Evolutionary conservation across 2,113 vertebrate genomes (phyloP).

Genomic region (Meleagris gallopavo): DNA sequence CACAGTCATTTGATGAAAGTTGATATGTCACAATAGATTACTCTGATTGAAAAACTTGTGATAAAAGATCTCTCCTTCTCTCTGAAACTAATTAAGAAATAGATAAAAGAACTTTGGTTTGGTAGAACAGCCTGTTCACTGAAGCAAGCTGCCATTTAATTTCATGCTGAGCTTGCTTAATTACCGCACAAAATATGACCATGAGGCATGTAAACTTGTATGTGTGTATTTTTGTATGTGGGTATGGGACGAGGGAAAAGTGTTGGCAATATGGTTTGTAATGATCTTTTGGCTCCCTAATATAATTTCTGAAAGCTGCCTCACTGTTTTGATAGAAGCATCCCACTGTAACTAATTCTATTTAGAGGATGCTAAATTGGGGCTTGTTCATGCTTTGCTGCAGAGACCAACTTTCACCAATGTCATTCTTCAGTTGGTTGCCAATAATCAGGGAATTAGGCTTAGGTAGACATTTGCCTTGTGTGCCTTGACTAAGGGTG

Average conservation of each 20-base stretch:
- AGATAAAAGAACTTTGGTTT: conserved; percentile 78
- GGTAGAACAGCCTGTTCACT: conserved; percentile 74
- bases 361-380: conserved; percentile 19
- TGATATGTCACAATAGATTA: conserved; percentile 79
- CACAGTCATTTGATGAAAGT: conserved; percentile 68
- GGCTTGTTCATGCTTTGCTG: conserved; percentile 9
- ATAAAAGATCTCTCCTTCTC: conserved; percentile 72
- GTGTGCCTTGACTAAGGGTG: background rate
- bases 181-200: conserved; percentile 76
- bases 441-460: background rate
- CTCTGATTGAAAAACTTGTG: conserved; percentile 74
- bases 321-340: conserved; percentile 34
- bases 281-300: conserved; percentile 63
- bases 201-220: conserved; percentile 68
- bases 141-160: conserved; percentile 78
- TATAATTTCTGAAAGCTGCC: conserved; percentile 32
- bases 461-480: background rate
- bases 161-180: conserved; percentile 84
- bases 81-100: conserved; percentile 81
- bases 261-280: conserved; percentile 54
- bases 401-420: conserved; percentile 5
- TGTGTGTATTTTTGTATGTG: conserved; percentile 25
- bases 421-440: background rate
- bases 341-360: conserved; percentile 14
- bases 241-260: background rate